Conservation (phyloP, 2,113 vertebrate genomes). For the Illadopsis cleaveri region DNA sequence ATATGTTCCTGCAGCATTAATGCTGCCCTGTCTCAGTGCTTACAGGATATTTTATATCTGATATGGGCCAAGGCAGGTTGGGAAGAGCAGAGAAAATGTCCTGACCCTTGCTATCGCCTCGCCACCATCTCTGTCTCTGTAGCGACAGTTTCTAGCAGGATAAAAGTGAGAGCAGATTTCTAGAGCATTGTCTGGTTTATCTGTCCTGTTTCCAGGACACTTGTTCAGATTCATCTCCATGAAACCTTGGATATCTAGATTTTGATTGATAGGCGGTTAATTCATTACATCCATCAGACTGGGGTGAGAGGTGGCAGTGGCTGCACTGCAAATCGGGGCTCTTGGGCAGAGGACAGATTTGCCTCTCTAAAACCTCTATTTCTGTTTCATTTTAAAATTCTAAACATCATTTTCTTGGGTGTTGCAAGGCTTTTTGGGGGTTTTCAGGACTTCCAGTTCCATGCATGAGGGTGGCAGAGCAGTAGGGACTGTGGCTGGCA, state of each 20-base stretch:
- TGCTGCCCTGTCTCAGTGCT: not conserved
- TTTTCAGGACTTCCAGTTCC: not conserved
- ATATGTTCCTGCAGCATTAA: not conserved
- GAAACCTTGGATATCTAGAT: not conserved
- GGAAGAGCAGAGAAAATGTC: not conserved
- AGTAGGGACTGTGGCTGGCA: accelerated
- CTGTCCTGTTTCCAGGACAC: not conserved
- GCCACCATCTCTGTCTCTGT: not conserved
- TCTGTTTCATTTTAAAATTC: not conserved
- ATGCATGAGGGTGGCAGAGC: not conserved
- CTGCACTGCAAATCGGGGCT: not conserved
- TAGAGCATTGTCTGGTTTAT: not conserved
- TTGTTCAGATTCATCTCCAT: not conserved
- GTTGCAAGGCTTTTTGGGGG: not conserved
- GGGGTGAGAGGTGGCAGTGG: not conserved
- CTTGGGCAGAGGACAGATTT: not conserved
- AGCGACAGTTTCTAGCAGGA: not conserved
- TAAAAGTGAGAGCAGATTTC: not conserved
- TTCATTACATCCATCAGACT: not conserved
- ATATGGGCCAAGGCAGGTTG: not conserved
- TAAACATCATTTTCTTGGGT: not conserved
- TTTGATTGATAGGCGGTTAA: not conserved
- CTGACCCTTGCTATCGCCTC: not conserved
- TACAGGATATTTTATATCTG: not conserved
- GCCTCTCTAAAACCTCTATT: not conserved